These are phyloP conservation scores for Marcusenius ussheri DNA, from an alignment of 2,113 vertebrate species.

Conservation along the genomic window DNA sequence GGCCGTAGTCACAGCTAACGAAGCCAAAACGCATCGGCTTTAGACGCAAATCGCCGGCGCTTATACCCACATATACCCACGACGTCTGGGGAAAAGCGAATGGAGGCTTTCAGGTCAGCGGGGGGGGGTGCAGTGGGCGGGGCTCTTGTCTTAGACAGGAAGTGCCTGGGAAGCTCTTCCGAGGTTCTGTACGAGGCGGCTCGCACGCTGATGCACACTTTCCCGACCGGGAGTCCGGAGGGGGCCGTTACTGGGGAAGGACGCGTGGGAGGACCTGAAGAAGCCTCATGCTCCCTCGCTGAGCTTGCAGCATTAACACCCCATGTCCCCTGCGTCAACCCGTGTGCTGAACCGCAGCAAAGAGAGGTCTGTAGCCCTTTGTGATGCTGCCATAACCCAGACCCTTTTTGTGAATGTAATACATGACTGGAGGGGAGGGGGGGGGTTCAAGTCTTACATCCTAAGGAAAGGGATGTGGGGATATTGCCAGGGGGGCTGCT, in stretches of 20 bases:
- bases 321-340: constrained; percentile 57
- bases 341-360: constrained; percentile 51
- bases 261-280: constrained; percentile 57
- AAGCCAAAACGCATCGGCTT: not conserved
- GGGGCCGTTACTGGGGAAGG: constrained; percentile 52
- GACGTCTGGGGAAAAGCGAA: not conserved
- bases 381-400: constrained; percentile 43
- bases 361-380: constrained; percentile 43
- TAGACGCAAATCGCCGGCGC: not conserved
- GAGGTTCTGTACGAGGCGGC: not conserved
- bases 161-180: not conserved
- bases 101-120: not conserved
- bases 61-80: not conserved
- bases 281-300: constrained; percentile 62
- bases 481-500: constrained; percentile 28
- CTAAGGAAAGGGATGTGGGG: constrained; percentile 32
- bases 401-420: constrained; percentile 32
- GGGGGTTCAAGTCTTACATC: constrained; percentile 28
- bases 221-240: not conserved
- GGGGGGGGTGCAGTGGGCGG: not conserved
- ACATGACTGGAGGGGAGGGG: not conserved
- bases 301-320: constrained; percentile 63
- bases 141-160: not conserved
- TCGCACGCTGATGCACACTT: no score
- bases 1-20: not conserved